Conservation (phyloP, 1,140 invertebrate species). For the Sminthurinus signatus region DNA sequence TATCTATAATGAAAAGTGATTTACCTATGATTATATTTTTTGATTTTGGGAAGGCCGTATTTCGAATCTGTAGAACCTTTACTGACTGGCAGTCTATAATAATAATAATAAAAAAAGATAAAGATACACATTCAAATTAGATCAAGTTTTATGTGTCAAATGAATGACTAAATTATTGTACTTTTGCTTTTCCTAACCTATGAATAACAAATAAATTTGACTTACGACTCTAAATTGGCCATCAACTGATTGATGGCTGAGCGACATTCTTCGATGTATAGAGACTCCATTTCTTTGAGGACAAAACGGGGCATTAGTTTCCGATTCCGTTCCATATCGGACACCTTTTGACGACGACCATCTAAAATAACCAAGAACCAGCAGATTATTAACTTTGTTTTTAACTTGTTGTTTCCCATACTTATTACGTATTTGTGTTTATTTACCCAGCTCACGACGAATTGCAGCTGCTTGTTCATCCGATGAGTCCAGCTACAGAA, state of each 20-base stretch:
- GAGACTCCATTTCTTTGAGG: conserved; percentile 98
- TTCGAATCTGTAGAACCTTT: conserved; percentile 94
- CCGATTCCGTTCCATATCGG: conserved; percentile 96
- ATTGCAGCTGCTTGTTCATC: conserved; percentile 99
- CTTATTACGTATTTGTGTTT: too few relatives aligned
- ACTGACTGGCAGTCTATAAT: too few relatives aligned
- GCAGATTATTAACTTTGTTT: too few relatives aligned
- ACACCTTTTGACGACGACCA: conserved; percentile 89
- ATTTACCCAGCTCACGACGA: conserved; percentile 93
- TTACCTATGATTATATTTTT: conserved; percentile 93
- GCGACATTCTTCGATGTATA: conserved; percentile 97
- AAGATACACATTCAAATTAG: too few relatives aligned
- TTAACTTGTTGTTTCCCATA: too few relatives aligned
- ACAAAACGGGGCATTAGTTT: conserved; percentile 99
- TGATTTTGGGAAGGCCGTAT: conserved; percentile 90
- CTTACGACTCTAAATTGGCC: conserved; percentile 97
- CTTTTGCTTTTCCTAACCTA: too few relatives aligned
- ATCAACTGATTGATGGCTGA: conserved; percentile 96
- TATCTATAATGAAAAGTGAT: conserved; percentile 31
- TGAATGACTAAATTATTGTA: too few relatives aligned
- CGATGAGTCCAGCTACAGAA: conserved; percentile 85
- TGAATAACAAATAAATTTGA: too few relatives aligned
- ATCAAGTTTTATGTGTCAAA: too few relatives aligned
- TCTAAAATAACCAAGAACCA: too few relatives aligned
- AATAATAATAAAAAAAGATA: too few relatives aligned